phyloP scores from a whole-genome alignment of 2,113 vertebrate species.

The Scortum barcoo region DNA sequence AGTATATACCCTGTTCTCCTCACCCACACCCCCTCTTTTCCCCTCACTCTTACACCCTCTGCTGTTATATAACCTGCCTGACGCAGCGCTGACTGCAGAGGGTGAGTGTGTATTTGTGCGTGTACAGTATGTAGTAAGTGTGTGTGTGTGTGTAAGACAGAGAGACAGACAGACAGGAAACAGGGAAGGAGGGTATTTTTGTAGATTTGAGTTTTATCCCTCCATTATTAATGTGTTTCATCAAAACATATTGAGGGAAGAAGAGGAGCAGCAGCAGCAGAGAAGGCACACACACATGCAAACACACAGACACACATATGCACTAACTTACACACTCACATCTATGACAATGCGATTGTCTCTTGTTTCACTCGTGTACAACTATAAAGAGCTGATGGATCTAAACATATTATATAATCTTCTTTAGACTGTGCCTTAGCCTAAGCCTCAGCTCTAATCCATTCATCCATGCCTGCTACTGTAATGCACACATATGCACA shows the following conservation, averaged over 20 bases:
- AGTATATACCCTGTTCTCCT: conserved; percentile 25
- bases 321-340: conserved; percentile 25
- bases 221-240: conserved; percentile 68
- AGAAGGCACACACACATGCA: not conserved
- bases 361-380: conserved; percentile 48
- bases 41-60: conserved; percentile 41
- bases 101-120: conserved; percentile 40
- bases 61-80: conserved; percentile 81
- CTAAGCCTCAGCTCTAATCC: conserved; percentile 75
- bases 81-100: conserved; percentile 81
- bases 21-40: conserved; percentile 22
- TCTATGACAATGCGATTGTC: conserved; percentile 52
- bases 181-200: conserved; percentile 54
- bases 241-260: conserved; percentile 43
- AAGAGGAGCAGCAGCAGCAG: conserved; percentile 48
- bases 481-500: conserved; percentile 56
- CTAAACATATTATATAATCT: conserved; percentile 75
- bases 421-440: conserved; percentile 64
- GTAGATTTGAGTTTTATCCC: conserved; percentile 49
- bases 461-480: conserved; percentile 69
- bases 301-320: conserved; percentile 14
- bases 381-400: conserved; percentile 54
- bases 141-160: conserved; percentile 47
- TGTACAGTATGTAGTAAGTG: no score
- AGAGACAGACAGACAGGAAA: conserved; percentile 42